Percentiles rank a stretch among this genome's conserved stretches.
Evolutionary conservation across 2,888 invertebrate species (phyloP).

Genomic region (Diaphora mendica): DNA sequence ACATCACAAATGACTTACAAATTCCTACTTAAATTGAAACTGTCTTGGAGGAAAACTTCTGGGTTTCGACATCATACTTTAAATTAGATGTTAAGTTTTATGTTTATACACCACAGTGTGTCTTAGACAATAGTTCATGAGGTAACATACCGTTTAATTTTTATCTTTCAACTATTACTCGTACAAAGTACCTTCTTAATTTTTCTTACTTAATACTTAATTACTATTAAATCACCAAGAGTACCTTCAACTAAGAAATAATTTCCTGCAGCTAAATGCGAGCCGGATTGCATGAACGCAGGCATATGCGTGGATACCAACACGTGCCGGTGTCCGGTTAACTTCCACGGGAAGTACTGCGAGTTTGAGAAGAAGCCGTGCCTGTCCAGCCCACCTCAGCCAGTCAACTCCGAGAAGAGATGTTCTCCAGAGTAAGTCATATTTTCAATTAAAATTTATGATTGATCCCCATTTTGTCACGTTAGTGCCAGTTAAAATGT

Average conservation of each 20-base stretch:
- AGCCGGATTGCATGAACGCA: slow-evolving; percentile 91
- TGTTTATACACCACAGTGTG: too few relatives aligned
- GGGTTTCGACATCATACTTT: too few relatives aligned
- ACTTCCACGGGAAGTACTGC: slow-evolving; percentile 90
- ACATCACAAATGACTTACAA: not conserved
- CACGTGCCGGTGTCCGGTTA: slow-evolving; percentile 91
- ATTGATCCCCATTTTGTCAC: too few relatives aligned
- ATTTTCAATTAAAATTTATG: not conserved
- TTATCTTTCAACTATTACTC: not conserved
- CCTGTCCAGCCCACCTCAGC: slow-evolving; percentile 88
- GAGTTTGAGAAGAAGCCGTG: slow-evolving; percentile 91
- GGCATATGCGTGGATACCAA: slow-evolving; percentile 93
- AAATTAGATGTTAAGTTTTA: too few relatives aligned
- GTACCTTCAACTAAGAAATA: not conserved
- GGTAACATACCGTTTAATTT: too few relatives aligned
- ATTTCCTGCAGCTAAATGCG: slow-evolving; percentile 88
- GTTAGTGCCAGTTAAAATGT: not conserved
- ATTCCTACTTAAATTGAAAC: not conserved
- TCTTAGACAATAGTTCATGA: too few relatives aligned
- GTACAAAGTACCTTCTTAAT: not conserved
- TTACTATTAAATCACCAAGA: not conserved
- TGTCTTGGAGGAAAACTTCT: too few relatives aligned
- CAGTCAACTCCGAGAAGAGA: slow-evolving; percentile 88
- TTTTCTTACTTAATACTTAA: too few relatives aligned
- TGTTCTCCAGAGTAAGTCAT: slow-evolving; percentile 88